A percentile compares a stretch with the other conserved stretches of the same genome.
These are phyloP conservation scores for Geopemphigus sp. DNA, from an alignment of 1,140 invertebrate genomes.

Conservation along the genomic window DNA sequence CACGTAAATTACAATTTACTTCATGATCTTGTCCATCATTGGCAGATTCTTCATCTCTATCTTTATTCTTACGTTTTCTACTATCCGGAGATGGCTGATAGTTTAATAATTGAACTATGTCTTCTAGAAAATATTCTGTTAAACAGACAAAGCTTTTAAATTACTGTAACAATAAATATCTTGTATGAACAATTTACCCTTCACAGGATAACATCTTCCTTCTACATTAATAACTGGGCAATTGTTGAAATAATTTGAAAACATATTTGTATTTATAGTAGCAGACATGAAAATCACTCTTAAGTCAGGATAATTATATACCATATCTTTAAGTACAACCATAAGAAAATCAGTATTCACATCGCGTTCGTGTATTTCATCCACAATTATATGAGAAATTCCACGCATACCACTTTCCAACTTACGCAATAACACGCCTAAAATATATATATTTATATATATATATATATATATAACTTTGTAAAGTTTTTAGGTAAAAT, in stretches of 20 bases:
- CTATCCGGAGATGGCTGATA: conserved; percentile 74
- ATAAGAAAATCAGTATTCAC: conserved; percentile 96
- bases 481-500: neutral
- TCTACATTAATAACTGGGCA: conserved; percentile 79
- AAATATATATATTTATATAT: conserved; percentile 37
- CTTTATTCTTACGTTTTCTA: conserved; percentile 67
- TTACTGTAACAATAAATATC: neutral
- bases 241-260: conserved; percentile 86
- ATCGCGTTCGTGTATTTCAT: conserved; percentile 97
- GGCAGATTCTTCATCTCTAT: conserved; percentile 63
- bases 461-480: neutral
- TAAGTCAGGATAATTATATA: conserved; percentile 83
- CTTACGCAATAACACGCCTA: conserved; percentile 83
- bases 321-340: conserved; percentile 88
- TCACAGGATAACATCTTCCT: conserved; percentile 76
- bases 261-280: conserved; percentile 88
- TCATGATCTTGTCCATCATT: conserved; percentile 63
- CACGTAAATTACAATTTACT: conserved; percentile 75
- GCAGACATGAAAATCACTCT: conserved; percentile 96
- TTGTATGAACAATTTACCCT: conserved; percentile 55
- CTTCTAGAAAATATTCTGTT: conserved; percentile 86
- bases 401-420: conserved; percentile 82
- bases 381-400: conserved; percentile 88
- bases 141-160: conserved; percentile 24
- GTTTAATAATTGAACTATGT: conserved; percentile 76